These are phyloP conservation scores for Harpagoxenus sublaevis DNA, from an alignment of 2,888 invertebrate species.

Conservation along the genomic window DNA sequence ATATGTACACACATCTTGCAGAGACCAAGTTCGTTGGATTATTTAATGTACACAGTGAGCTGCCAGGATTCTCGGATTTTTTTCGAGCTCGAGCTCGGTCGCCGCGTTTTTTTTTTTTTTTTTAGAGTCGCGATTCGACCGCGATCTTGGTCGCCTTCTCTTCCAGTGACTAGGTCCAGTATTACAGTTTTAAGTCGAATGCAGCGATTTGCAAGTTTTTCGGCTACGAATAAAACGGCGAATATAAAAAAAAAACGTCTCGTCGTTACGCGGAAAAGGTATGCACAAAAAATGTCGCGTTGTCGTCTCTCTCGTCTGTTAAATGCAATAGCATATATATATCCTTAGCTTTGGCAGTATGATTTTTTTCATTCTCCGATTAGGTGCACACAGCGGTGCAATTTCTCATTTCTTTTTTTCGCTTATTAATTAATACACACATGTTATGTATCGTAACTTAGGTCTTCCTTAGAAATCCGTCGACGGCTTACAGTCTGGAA, in stretches of 20 bases:
- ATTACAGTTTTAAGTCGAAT: slow-evolving; percentile 68
- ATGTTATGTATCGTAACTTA: slow-evolving; percentile 52
- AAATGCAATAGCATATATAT: slow-evolving; percentile 80
- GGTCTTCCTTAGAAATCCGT: slow-evolving; percentile 63
- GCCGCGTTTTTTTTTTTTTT: not conserved
- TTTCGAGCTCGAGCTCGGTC: slow-evolving; percentile 18
- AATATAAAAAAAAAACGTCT: slow-evolving; percentile 75
- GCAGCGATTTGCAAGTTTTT: slow-evolving; percentile 73
- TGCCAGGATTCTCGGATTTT: slow-evolving; percentile 58
- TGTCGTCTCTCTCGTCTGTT: slow-evolving; percentile 75
- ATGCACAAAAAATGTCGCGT: slow-evolving; percentile 70
- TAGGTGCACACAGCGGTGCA: slow-evolving; percentile 55
- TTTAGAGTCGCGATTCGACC: slow-evolving; percentile 10
- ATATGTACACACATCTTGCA: slow-evolving; percentile 43
- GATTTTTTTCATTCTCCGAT: slow-evolving; percentile 73
- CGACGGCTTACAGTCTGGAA: slow-evolving; percentile 62
- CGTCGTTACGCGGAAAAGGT: slow-evolving; percentile 67
- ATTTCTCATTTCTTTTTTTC: slow-evolving; percentile 34
- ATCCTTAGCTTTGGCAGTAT: slow-evolving; percentile 83
- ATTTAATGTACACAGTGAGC: slow-evolving; percentile 56
- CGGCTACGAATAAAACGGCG: slow-evolving; percentile 75
- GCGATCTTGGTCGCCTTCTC: slow-evolving; percentile 70
- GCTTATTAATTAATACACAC: slow-evolving; percentile 21
- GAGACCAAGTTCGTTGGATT: slow-evolving; percentile 61
- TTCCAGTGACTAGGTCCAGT: slow-evolving; percentile 82